Conservation (phyloP, 2,113 vertebrate genomes). For the Oreamnos americanus region DNA sequence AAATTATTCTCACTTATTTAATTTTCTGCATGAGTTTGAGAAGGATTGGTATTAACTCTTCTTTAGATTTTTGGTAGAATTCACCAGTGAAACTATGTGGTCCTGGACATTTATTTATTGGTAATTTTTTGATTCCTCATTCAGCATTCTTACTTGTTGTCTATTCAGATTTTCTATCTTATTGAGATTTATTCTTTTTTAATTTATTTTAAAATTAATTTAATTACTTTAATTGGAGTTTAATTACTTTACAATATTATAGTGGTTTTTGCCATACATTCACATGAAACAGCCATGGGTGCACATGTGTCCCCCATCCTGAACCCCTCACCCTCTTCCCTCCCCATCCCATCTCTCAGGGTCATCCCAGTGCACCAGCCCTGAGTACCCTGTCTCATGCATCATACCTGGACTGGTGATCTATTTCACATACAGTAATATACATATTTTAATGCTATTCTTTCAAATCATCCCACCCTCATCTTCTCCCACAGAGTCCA, state of each 20-base stretch:
- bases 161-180: not conserved
- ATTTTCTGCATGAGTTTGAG: not conserved
- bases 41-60: not conserved
- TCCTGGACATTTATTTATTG: not conserved
- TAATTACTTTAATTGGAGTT: not conserved
- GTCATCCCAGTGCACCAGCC: not conserved
- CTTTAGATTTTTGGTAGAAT: not conserved
- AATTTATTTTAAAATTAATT: not conserved
- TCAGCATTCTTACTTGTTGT: not conserved
- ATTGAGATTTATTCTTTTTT: not conserved
- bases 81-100: not conserved
- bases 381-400: not conserved
- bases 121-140: not conserved
- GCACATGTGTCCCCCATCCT: not conserved
- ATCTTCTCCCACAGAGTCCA: not conserved
- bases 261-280: not conserved
- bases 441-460: not conserved
- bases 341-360: not conserved
- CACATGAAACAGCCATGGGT: not conserved
- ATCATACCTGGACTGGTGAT: not conserved
- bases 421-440: not conserved
- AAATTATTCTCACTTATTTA: not conserved
- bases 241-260: not conserved
- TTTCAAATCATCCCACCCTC: not conserved
- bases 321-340: not conserved